Percentiles rank a stretch among this genome's conserved stretches.
These are phyloP conservation scores for Onychomys leucogaster DNA, from an alignment of 2,797 vertebrate species.

Conservation along the genomic window DNA sequence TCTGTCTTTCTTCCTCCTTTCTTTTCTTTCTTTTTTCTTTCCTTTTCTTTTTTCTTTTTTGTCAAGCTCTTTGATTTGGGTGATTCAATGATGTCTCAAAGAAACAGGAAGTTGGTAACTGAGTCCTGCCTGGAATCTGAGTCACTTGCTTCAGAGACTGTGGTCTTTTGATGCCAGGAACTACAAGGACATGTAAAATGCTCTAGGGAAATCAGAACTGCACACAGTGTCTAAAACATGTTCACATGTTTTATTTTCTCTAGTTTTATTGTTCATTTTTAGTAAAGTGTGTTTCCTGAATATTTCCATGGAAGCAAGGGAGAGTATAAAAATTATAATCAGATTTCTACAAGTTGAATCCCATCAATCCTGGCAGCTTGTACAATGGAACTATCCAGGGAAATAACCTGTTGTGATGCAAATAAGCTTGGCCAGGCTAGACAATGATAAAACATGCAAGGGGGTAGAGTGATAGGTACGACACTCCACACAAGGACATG, in stretches of 20 bases:
- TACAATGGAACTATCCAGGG: neutral
- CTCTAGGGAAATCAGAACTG: neutral
- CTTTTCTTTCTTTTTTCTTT: too few relatives aligned
- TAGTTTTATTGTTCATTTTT: constrained; percentile 8
- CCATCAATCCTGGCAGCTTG: neutral
- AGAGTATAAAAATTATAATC: neutral
- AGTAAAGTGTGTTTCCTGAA: constrained; percentile 33
- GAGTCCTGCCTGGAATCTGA: neutral
- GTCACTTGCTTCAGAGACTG: neutral
- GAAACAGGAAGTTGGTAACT: neutral
- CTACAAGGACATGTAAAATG: neutral
- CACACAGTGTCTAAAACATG: neutral
- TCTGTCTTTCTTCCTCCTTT: too few relatives aligned
- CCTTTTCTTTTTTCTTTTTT: neutral
- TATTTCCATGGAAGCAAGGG: constrained; percentile 14
- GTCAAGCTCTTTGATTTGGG: neutral
- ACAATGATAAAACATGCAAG: neutral
- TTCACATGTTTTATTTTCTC: neutral
- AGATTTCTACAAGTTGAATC: neutral
- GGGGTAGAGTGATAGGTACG: neutral
- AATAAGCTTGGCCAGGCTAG: neutral
- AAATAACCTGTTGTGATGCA: neutral
- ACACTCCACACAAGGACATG: too few relatives aligned
- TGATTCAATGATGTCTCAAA: constrained; percentile 35
- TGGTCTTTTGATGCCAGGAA: neutral